These are phyloP conservation scores for Sardina pilchardus DNA, from an alignment of 2,113 vertebrate genomes.

Conservation along the genomic window DNA sequence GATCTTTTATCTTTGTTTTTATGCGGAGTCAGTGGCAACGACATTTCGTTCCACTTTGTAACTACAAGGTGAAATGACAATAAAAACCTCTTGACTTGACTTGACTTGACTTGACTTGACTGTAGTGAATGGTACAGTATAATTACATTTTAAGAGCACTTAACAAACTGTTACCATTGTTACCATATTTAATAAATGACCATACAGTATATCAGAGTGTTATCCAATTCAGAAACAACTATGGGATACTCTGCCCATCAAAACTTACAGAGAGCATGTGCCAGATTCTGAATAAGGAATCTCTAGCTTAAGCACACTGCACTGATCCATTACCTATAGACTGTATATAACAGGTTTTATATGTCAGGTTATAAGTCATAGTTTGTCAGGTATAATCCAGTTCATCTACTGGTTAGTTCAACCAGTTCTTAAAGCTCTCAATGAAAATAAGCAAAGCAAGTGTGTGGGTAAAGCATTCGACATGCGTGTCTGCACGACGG, in stretches of 20 bases:
- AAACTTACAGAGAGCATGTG: background rate
- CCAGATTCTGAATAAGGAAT: background rate
- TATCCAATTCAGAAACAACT: background rate
- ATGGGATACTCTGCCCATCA: background rate
- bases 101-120: too few relatives aligned
- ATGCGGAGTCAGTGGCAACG: too few relatives aligned
- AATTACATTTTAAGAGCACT: background rate
- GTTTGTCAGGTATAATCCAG: background rate
- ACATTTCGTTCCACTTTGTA: too few relatives aligned
- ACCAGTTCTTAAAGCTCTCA: background rate
- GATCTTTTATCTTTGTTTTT: too few relatives aligned
- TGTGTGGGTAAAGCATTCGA: constrained; percentile 33
- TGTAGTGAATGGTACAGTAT: background rate
- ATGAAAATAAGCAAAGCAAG: background rate
- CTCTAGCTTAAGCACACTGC: background rate
- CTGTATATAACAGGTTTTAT: background rate
- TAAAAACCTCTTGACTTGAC: too few relatives aligned
- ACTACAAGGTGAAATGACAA: too few relatives aligned
- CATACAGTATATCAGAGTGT: background rate
- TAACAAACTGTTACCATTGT: too few relatives aligned
- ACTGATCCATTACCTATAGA: background rate
- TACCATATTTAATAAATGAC: background rate
- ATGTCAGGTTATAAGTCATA: background rate
- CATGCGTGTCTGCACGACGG: constrained; percentile 28
- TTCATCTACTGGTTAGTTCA: background rate